These are phyloP conservation scores for Drosophila orena DNA, from an alignment of 1,140 invertebrate species.

Conservation along the genomic window DNA sequence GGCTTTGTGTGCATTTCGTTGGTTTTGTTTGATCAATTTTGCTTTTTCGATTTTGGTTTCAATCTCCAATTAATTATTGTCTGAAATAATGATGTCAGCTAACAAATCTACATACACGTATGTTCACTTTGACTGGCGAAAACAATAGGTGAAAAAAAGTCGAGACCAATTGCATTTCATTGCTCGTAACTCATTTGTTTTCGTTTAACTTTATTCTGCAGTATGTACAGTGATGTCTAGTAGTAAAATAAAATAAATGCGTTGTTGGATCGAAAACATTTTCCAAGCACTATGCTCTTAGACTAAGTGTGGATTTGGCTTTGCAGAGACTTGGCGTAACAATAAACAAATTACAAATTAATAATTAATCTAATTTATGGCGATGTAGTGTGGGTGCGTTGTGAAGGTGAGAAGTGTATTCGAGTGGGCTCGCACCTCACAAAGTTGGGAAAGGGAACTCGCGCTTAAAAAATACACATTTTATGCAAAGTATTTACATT, in stretches of 20 bases:
- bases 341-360: constrained; percentile 50
- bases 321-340: constrained; percentile 68
- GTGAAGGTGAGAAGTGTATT: constrained; percentile 23
- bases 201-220: constrained; percentile 30
- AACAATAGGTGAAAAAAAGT: constrained; percentile 23
- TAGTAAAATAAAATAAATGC: constrained; percentile 71
- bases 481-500: constrained; percentile 48
- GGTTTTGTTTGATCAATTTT: constrained; percentile 58
- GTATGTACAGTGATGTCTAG: constrained; percentile 63
- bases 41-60: constrained; percentile 21
- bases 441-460: not conserved
- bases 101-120: constrained; percentile 63
- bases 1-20: constrained; percentile 64
- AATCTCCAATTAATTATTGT: constrained; percentile 72
- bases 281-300: constrained; percentile 61
- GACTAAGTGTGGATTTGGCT: constrained; percentile 70
- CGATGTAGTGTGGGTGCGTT: constrained; percentile 46
- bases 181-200: constrained; percentile 20
- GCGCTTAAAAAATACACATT: constrained; percentile 24
- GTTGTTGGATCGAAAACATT: constrained; percentile 61
- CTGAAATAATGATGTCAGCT: constrained; percentile 74
- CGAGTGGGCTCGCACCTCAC: constrained; percentile 18
- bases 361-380: constrained; percentile 60
- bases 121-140: constrained; percentile 15
- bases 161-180: constrained; percentile 1